Base-by-base conservation (phyloP, 2,113 vertebrate genomes). In the Tupaia tana region DNA sequence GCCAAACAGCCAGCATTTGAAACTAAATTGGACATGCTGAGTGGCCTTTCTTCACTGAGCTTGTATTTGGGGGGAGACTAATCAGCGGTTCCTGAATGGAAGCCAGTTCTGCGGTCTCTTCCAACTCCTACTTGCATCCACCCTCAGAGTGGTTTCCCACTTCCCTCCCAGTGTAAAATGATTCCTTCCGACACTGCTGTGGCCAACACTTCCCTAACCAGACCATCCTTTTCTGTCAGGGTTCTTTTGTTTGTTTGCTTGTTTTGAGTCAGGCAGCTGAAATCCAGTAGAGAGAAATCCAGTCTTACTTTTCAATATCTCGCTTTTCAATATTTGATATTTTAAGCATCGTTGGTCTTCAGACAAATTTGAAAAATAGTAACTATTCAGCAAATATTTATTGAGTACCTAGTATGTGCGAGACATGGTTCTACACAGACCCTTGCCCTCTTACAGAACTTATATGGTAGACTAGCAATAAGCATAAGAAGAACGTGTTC, bases 351-450 rank as follows among this genome's bases (percentile, higher is more conserved):
- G 70, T 77, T 78, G 43, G 29, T 77, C n/a, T 87, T 66, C 20
- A 77, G 77, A 86, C 29, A 89, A 85, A 70, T 87, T 58, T 86
- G 34, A 69, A 93, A 93, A 64, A 58, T 87, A 77, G 27, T 58
- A 24, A 74, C 73, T 66, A 85, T n/a, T 89, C 86, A 74, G 43
- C 56, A 86, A 85, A 69, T 82, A 25, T 66, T 64, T 71, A 34
- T 14, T 54, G 24, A 86, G 54, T 18, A 58, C 20, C 79, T 31
- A 52, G 25, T 61, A 25, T 61, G 22, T 69, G 31, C 27, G 31
- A 80, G 90, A 31, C 19, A 25, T 1, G 0, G 2, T 86, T 82
- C 61, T 61, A 70, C 56, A 11, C 3, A 75, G 27, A 69, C 12
- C 12, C 54, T 74, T 34, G 24, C 15, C 43, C 4, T 84, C 25